Evolutionary conservation across 1,140 invertebrate genomes (phyloP), one percentile per base, ranked within the genome.

Genomic region (Trinorchestia longiramus): DNA sequence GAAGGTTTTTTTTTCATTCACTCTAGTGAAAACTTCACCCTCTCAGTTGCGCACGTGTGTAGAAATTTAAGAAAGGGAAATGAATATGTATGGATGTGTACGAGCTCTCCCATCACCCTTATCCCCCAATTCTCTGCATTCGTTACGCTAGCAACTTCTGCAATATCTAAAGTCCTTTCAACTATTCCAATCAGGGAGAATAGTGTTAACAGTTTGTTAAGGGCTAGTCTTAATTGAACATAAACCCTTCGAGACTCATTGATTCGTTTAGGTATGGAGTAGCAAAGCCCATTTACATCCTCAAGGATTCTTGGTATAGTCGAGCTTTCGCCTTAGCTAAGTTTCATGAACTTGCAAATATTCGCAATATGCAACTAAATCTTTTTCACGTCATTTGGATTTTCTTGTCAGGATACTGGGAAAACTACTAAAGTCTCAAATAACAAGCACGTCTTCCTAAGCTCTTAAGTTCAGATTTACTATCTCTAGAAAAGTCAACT

Each of bases 201-300:
- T 94, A 94, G 92, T 94, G 92, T 94, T 94, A 94, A 94, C 92
- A 94, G 92, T 94, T 94, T 94, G 92, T 44, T 94, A 94, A 94
- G 92, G 92, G 92, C 92, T 45, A 94, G 41, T 45, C 92, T 94
- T 94, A 94, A 94, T 94, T 94, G 92, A 94, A 94, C 92, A 94
- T 45, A 43, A 94, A 45, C 92, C 92, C 40, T 94, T 91, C 36
- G 92, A 47, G 92, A 44, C 92, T 94, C 92, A 94, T 94, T 94
- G 92, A 94, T 94, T 94, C 44, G 43, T 47, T 94, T 94, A 94
- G 43, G 15, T 94, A 94, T 94, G 44, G 92, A 43, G 43, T 45
- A 45, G 43, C n/a, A 23, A 43, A 17, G 4, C 43, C 47, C 44
- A 11, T 94, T 77, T 77, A 36, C 62, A 77, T 77, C 62, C 15